These are phyloP conservation scores for Periplaneta americana DNA, from an alignment of 1,140 invertebrate species.

Conservation along the genomic window DNA sequence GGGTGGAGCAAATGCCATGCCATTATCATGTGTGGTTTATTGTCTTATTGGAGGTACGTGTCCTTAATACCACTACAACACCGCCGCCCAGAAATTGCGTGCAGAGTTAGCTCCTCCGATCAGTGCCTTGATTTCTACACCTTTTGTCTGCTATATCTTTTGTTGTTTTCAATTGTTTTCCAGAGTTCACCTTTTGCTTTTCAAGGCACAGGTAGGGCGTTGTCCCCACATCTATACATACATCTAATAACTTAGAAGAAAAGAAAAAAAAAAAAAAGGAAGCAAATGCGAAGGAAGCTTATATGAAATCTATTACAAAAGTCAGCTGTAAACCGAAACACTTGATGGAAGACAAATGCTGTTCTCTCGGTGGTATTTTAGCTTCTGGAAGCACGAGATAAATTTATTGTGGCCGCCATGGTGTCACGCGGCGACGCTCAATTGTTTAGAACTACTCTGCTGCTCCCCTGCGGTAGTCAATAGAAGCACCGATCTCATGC, in stretches of 20 bases:
- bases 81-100: neutral
- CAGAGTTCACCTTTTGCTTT: no score
- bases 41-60: neutral
- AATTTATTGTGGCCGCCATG: neutral
- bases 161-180: neutral
- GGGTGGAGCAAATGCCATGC: neutral
- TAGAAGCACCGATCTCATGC: neutral
- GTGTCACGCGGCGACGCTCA: neutral
- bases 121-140: neutral
- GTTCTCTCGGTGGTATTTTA: neutral
- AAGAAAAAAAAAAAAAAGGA: neutral
- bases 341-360: neutral
- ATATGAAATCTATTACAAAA: neutral
- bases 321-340: neutral
- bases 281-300: no score
- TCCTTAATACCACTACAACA: neutral
- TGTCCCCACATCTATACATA: neutral
- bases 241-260: neutral
- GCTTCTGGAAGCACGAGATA: neutral
- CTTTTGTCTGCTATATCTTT: neutral
- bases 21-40: neutral
- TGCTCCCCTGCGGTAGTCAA: neutral
- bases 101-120: neutral
- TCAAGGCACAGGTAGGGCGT: neutral
- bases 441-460: neutral